Conservation (phyloP, 2,888 invertebrate genomes). For the Patella caerulea region DNA sequence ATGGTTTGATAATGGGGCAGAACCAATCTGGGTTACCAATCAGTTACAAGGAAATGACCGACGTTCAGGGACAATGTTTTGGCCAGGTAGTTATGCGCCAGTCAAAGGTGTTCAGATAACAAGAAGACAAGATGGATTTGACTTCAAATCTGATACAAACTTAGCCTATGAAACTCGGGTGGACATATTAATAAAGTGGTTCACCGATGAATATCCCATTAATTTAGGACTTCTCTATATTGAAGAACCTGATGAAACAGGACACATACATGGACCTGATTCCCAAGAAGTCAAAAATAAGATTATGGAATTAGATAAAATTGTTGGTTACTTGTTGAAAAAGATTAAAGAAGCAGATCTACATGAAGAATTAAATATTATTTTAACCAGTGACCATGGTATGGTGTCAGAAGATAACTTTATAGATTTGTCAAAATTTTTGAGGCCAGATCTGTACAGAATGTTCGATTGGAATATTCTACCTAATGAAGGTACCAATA, state of each 20-base stretch:
- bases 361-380: conserved; percentile 76
- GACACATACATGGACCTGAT: conserved; percentile 75
- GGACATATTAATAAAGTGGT: conserved; percentile 57
- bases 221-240: conserved; percentile 81
- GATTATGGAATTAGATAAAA: conserved; percentile 72
- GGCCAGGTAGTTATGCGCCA: conserved; percentile 77
- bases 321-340: conserved; percentile 73
- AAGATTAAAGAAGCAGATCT: conserved; percentile 74
- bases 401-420: conserved; percentile 71
- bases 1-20: conserved; percentile 72
- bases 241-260: conserved; percentile 79
- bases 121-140: conserved; percentile 38
- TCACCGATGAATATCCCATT: conserved; percentile 74
- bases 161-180: conserved; percentile 54
- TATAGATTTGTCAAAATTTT: conserved; percentile 54
- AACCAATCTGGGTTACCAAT: conserved; percentile 67
- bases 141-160: conserved; percentile 65
- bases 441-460: conserved; percentile 43
- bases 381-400: conserved; percentile 83
- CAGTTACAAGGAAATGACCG: conserved; percentile 76
- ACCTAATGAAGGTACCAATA: conserved; percentile 71
- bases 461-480: conserved; percentile 76
- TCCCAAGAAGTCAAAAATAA: conserved; percentile 71
- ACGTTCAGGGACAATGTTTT: conserved; percentile 79
- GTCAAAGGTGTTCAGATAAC: conserved; percentile 70